Evolutionary conservation across 2,888 invertebrate species (phyloP).

Genomic region (Glyphotaelius pellucidus): DNA sequence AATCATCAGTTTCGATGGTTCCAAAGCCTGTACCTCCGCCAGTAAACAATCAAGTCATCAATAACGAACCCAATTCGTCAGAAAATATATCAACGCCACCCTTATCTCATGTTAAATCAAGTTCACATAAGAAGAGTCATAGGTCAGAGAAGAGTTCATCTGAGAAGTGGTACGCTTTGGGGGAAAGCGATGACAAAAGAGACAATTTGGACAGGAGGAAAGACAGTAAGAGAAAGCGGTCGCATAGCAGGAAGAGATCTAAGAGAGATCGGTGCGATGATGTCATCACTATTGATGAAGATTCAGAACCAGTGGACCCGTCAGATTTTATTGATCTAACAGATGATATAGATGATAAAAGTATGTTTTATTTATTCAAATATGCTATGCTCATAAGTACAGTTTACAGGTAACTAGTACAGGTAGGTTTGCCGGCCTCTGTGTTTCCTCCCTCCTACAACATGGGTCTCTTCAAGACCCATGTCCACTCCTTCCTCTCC

Average conservation of each 20-base stretch:
- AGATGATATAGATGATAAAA: constrained; percentile 70
- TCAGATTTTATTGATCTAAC: constrained; percentile 80
- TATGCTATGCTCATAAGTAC: too few species aligned
- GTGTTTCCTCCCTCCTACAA: too few species aligned
- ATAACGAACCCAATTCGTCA: constrained; percentile 24
- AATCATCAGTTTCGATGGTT: not conserved
- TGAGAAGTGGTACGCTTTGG: constrained; percentile 6
- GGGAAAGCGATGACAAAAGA: constrained; percentile 39
- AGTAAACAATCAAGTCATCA: not conserved
- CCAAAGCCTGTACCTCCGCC: constrained; percentile 39
- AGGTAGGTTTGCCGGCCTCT: too few species aligned
- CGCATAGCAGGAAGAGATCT: constrained; percentile 20
- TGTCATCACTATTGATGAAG: constrained; percentile 74
- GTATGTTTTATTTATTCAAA: not conserved
- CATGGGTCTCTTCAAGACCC: too few species aligned
- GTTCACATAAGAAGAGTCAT: constrained; percentile 58
- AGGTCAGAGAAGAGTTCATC: constrained; percentile 40
- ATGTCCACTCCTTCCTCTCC: too few species aligned
- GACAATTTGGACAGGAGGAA: constrained; percentile 66
- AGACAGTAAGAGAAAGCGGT: constrained; percentile 69
- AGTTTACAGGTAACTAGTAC: too few species aligned
- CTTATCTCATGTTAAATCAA: constrained; percentile 59
- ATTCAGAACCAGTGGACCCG: constrained; percentile 68
- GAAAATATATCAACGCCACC: constrained; percentile 62
- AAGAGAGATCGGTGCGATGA: constrained; percentile 69